Percentiles rank a stretch among this genome's conserved stretches.
These are phyloP conservation scores for Caenorhabditis tropicalis DNA, from an alignment of 1,140 invertebrate genomes.

Conservation along the genomic window DNA sequence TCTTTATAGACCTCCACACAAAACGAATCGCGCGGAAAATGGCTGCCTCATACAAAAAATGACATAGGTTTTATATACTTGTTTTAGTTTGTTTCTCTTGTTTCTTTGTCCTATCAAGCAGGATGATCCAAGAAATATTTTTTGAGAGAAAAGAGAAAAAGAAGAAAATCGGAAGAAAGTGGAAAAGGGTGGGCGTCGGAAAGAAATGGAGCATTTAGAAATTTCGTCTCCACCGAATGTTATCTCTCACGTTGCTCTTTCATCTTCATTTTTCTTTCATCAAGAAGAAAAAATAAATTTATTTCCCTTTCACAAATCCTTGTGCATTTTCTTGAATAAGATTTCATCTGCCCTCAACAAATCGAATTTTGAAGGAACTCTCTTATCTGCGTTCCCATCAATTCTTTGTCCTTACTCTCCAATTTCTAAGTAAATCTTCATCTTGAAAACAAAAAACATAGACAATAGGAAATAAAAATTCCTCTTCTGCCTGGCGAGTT, in stretches of 20 bases:
- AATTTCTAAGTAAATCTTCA: too few species aligned
- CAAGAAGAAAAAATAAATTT: neutral
- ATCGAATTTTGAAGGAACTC: too few species aligned
- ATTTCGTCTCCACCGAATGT: neutral
- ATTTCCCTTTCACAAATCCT: too few species aligned
- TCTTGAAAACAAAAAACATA: neutral
- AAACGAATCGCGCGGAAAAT: slow-evolving; percentile 24
- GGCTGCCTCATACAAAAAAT: neutral
- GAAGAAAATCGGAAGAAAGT: neutral
- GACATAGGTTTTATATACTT: neutral
- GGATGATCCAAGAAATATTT: neutral
- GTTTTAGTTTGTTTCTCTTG: neutral
- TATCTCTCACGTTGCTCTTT: slow-evolving; percentile 19
- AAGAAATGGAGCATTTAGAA: slow-evolving; percentile 1
- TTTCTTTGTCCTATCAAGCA: neutral
- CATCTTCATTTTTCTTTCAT: neutral
- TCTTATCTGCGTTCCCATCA: too few species aligned
- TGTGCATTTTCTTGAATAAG: too few species aligned
- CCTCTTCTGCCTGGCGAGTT: neutral
- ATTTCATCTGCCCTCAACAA: too few species aligned
- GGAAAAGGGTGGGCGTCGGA: neutral
- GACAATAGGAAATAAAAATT: neutral
- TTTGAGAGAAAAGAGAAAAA: neutral
- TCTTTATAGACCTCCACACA: slow-evolving; percentile 9
- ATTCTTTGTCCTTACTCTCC: too few species aligned